Evolutionary conservation across 1,140 invertebrate genomes (phyloP), one percentile per base, ranked within the genome.

Genomic region (Tyrophagus putrescentiae): DNA sequence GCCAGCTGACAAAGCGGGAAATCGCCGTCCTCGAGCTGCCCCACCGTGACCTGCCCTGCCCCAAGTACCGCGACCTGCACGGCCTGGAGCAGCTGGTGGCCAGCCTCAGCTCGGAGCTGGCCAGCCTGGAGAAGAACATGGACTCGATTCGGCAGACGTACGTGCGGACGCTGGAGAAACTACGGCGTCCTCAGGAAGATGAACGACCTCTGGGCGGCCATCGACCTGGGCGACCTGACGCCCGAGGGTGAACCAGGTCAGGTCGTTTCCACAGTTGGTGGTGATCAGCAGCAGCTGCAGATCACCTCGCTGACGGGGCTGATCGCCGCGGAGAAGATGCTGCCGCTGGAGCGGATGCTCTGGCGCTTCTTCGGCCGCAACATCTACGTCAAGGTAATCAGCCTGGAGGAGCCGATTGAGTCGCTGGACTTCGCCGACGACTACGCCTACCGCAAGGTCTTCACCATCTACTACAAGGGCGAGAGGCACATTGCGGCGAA

Each of bases 401-500:
- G 7, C 23, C 18, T 48, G 45, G 21, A 48, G 7, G 45, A 48
- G 18, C 45, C 45, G 31, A 48, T 48, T 7, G 45, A 48, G 18
- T 7, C 45, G 45, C 13, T 48, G 45, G 64, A 68, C 44, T 62
- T 68, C 50, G 65, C 64, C 21, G 61, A 60, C 16, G 29, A 62
- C 4, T 31, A 21, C 4, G 23, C 11, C 25, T 42, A 29, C 25
- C 60, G 62, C 18, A 41, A 27, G 18, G 59, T 62, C 3, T 62
- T 62, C 33, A 34, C 48, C 16, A 31, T 61, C 23, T 56, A 56
- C 23, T 56, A 39, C 79, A 93, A 97, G 89, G 93, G 93, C 58
- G 93, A 96, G 70, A n/a, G n/a, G n/a, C 91, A 97, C 69, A 74
- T 97, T 39, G 96, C 95, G 75, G 82, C 82, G 23, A 80, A 91